A percentile compares a stretch with the other conserved stretches of the same genome.
phyloP scores from a whole-genome alignment of 2,888 invertebrate species.

The Hydrotaea diabolus region DNA sequence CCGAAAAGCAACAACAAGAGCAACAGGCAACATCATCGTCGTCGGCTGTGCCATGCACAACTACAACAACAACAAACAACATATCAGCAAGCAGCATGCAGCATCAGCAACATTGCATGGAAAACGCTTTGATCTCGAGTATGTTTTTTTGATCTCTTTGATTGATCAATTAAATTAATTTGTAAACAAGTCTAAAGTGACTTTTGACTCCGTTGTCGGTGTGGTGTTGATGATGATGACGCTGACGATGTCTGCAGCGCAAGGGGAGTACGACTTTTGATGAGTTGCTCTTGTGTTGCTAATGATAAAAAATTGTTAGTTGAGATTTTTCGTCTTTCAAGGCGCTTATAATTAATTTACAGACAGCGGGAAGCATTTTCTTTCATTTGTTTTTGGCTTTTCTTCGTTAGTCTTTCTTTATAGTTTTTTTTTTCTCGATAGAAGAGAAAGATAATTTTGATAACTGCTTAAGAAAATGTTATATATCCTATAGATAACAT shows the following conservation, averaged over 20 bases:
- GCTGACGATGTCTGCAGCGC: background rate
- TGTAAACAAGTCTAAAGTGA: constrained; percentile 75
- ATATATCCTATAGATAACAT: constrained; percentile 27
- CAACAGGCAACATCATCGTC: background rate
- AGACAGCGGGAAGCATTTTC: constrained; percentile 52
- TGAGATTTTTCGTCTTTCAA: constrained; percentile 51
- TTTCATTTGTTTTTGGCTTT: background rate
- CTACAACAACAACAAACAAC: constrained; percentile 16
- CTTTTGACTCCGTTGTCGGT: constrained; percentile 62
- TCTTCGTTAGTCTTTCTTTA: constrained; percentile 19
- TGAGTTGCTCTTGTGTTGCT: constrained; percentile 39
- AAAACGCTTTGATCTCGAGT: constrained; percentile 68
- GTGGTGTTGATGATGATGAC: background rate
- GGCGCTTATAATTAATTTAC: constrained; percentile 62
- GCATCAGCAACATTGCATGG: constrained; percentile 36
- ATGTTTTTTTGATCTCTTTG: constrained; percentile 77
- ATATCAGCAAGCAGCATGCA: constrained; percentile 31
- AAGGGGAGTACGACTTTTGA: constrained; percentile 30
- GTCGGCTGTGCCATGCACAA: background rate
- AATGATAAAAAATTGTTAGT: constrained; percentile 58
- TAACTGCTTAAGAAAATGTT: background rate
- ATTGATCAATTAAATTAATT: constrained; percentile 80
- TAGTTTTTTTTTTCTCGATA: background rate
- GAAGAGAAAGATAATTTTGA: background rate
- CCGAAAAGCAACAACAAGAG: constrained; percentile 22